Evolutionary conservation across 1,140 invertebrate species (phyloP).

Genomic region (Brachionus plicatilis): DNA sequence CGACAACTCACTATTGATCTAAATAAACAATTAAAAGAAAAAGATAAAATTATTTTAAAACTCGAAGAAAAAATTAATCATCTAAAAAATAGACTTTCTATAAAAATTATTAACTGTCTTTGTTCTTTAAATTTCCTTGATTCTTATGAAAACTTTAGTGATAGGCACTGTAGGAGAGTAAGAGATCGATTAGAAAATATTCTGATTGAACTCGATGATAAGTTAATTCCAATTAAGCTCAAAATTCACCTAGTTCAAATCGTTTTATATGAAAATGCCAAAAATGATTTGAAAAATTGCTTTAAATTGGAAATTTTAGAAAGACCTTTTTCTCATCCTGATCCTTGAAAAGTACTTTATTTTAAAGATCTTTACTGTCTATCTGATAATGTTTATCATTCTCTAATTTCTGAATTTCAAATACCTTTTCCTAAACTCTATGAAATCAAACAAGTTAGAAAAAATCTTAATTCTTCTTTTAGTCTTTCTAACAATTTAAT

Average conservation of each 20-base stretch:
- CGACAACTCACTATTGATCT: too few species aligned
- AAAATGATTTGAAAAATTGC: not conserved
- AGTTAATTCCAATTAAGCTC: not conserved
- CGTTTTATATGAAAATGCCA: not conserved
- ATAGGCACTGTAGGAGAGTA: not conserved
- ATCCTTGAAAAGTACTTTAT: not conserved
- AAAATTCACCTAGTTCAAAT: not conserved
- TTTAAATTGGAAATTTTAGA: not conserved
- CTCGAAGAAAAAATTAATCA: too few species aligned
- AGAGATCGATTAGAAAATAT: not conserved
- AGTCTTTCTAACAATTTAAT: not conserved
- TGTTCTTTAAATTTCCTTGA: too few species aligned
- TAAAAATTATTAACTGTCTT: too few species aligned
- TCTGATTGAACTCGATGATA: not conserved
- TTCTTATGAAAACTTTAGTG: too few species aligned
- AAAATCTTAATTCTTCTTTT: not conserved
- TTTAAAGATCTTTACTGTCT: not conserved
- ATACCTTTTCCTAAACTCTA: not conserved
- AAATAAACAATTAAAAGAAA: too few species aligned
- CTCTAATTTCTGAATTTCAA: not conserved
- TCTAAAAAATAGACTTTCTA: too few species aligned
- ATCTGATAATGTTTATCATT: not conserved
- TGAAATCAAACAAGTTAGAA: not conserved
- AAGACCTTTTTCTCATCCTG: not conserved
- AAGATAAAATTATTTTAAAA: too few species aligned